Evolutionary conservation across 30 jellyfish, hydroid and myxozoan species (phyloP), one percentile per base, ranked within the genome.

Genomic region (Aurelia coerulea): DNA sequence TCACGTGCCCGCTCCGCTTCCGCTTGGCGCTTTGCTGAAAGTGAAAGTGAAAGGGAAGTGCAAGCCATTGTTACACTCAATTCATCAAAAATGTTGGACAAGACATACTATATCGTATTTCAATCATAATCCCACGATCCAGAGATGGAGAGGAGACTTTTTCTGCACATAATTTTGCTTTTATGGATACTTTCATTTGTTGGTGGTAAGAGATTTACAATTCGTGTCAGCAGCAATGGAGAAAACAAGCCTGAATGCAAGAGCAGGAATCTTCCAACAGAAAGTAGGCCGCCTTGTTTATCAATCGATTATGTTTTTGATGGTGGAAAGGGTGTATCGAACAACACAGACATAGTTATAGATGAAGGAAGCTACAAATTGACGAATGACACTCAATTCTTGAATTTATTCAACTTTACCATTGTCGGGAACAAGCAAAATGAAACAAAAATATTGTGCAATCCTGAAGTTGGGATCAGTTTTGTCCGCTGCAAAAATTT

Each of bases 241-340:
- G 52, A 73, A 46, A 87, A 84, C 62, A 72, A 19, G 10, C 87
- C 87, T 8, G 82, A 64, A 10, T 84, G 93, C 82, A 73, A 41
- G 69, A 64, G 32, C 77, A 50, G 31, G 69, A 64, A 23, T 66
- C 52, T 31, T 31, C 56, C 87, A 5, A 67, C 10, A 15, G 19
- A n/a, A 3, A 13, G 46, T n/a, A 62, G 72, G 84, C 88, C 76
- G 41, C 79, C 98, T 1, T 91, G 98, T 67, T 66, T 23, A 32
- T 76, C 93, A 2, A 65, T 91, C 23, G 96, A 91, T 63, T 91
- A 10, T 65, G 90, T 77, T 32, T 79, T 91, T 19, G 81, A 83
- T 12, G 90, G 85, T 35, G 90, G 90, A 42, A 58, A 32, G 9
- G 83, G 83, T 35, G 32, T 72, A 46, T 29, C 62, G 11, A 82